Evolutionary conservation across 2,888 invertebrate species (phyloP).

Genomic region (Xylota sylvarum): DNA sequence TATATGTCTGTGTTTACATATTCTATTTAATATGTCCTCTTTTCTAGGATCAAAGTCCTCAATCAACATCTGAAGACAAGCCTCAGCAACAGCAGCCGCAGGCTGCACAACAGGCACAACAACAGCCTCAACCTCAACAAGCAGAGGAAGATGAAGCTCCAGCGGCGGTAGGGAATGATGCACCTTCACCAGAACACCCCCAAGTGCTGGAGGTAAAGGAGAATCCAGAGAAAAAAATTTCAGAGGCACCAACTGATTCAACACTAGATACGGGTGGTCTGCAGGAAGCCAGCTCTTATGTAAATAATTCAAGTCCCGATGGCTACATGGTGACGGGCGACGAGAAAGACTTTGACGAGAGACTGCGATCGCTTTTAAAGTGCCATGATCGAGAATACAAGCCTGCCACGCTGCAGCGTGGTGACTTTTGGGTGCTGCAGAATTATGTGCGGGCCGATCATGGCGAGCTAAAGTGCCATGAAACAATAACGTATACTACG

Average conservation of each 20-base stretch:
- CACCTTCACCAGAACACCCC: conserved; percentile 53
- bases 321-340: conserved; percentile 83
- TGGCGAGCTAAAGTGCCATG: conserved; percentile 90
- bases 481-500: conserved; percentile 95
- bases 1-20: no score
- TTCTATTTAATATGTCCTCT: not conserved
- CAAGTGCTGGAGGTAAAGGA: conserved; percentile 60
- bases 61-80: conserved; percentile 79
- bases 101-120: conserved; percentile 39
- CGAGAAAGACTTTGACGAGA: conserved; percentile 84
- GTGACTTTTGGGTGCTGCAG: conserved; percentile 95
- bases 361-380: conserved; percentile 84
- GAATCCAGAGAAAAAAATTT: conserved; percentile 77
- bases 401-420: conserved; percentile 89
- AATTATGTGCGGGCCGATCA: conserved; percentile 93
- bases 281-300: conserved; percentile 76
- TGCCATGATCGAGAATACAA: conserved; percentile 88
- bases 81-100: conserved; percentile 77
- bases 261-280: conserved; percentile 61
- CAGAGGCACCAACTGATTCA: conserved; percentile 78
- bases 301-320: conserved; percentile 82
- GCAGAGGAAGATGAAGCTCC: conserved; percentile 65
- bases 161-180: conserved; percentile 59
- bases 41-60: conserved; percentile 78
- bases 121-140: conserved; percentile 66